phyloP scores from a whole-genome alignment of 2,797 vertebrate genomes.

The Sorex maritimensis region DNA sequence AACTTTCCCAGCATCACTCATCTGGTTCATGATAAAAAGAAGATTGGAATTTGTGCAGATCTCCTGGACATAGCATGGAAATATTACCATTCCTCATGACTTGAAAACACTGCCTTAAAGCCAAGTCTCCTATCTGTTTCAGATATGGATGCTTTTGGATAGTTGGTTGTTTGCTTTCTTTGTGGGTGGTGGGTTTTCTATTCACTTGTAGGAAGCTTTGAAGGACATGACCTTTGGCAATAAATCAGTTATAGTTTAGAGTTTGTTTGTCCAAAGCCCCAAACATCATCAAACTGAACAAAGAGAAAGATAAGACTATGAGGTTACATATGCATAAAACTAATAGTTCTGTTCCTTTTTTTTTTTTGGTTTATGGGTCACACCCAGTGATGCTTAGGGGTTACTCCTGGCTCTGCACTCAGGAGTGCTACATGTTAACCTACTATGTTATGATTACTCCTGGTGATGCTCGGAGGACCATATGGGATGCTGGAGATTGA shows the following conservation, averaged over 20 bases:
- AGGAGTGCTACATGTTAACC: too few relatives aligned
- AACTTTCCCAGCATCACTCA: neutral
- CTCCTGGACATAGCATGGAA: slow-evolving; percentile 6
- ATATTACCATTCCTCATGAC: neutral
- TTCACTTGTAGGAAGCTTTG: neutral
- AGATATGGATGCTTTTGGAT: neutral
- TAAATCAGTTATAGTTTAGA: neutral
- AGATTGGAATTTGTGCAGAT: neutral
- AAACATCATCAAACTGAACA: neutral
- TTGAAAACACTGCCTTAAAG: neutral
- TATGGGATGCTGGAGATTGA: too few relatives aligned
- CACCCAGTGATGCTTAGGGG: too few relatives aligned
- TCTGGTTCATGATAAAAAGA: neutral
- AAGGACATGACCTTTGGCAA: neutral
- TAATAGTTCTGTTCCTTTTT: neutral
- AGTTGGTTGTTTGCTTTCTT: neutral
- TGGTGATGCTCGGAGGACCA: too few relatives aligned
- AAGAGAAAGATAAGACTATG: neutral
- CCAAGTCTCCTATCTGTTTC: neutral
- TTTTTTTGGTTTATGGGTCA: too few relatives aligned
- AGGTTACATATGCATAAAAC: neutral
- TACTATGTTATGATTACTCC: too few relatives aligned
- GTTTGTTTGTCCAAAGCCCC: slow-evolving; percentile 34
- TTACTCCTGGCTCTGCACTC: too few relatives aligned
- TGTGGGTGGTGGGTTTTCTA: neutral